Evolutionary conservation across 2,113 vertebrate genomes (phyloP), one percentile per base, ranked within the genome.

Genomic region (Picathartes gymnocephalus): DNA sequence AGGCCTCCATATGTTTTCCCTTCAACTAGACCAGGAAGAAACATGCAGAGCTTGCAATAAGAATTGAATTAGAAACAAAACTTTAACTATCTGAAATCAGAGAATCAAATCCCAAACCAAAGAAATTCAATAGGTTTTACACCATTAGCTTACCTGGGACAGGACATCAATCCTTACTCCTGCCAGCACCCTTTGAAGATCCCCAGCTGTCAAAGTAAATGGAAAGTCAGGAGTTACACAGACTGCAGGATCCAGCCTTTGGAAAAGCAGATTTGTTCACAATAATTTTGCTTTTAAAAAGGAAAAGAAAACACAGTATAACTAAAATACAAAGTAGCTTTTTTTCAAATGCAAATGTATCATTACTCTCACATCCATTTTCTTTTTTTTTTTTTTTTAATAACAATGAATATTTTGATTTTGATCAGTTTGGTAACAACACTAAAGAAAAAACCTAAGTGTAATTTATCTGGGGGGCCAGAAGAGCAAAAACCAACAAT

Each of bases 261-360:
- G 13, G 47, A 84, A 85, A 94, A 82, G 60, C 15, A 80, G 19
- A 72, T 83, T 84, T 78, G n/a, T 91, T 95, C 39, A 90, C 33
- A 91, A 47, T 65, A 83, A 58, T 76, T 95, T 86, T 91, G 70
- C 56, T 53, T 81, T 70, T 87, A 62, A 85, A 73, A 90, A 93
- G 54, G 62, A 95, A 93, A 97, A 93, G 65, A 70, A 78, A 91
- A 70, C 44, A 84, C 56, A 95, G 48, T 54, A 28, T 65, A 69
- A 81, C 53, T 79, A 87, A 96, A 96, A 92, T 33, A 90, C 47
- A 69, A 60, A 94, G 71, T 77, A 86, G 18, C 92, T 91, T 95
- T 72, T 69, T 69, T 95, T 68, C 88, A 92, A 97, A 94, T 94
- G 87, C 64, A 96, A 92, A 93, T 58, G 5, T 61, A 81, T 9